Evolutionary conservation across 2,797 vertebrate genomes (phyloP).

Genomic region (Perodicticus potto): DNA sequence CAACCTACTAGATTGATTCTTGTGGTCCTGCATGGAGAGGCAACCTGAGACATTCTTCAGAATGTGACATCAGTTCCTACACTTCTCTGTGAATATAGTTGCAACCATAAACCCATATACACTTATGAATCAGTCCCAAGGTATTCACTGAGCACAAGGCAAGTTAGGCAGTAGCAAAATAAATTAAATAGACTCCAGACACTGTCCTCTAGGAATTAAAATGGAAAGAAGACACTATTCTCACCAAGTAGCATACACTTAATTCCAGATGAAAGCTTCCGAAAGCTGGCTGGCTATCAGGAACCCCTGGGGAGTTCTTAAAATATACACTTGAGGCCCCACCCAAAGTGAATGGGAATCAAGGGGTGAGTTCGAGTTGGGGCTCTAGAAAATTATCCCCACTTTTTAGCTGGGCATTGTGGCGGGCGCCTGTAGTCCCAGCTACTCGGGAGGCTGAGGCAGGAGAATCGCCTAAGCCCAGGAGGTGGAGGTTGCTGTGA

Average conservation of each 20-base stretch:
- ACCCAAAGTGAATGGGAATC: constrained; percentile 25
- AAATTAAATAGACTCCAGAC: neutral
- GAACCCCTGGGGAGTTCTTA: constrained; percentile 49
- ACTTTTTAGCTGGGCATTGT: too few relatives aligned
- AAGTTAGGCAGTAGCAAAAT: constrained; percentile 33
- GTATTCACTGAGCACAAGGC: constrained; percentile 57
- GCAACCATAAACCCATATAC: neutral
- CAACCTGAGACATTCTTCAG: constrained; percentile 26
- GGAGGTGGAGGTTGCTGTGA: too few relatives aligned
- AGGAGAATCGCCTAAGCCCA: too few relatives aligned
- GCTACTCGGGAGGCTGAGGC: too few relatives aligned
- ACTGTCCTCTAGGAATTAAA: constrained; percentile 29
- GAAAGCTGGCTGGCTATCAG: neutral
- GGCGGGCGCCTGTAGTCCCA: too few relatives aligned
- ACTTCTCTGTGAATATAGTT: constrained; percentile 34
- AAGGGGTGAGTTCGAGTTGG: neutral
- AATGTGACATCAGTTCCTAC: constrained; percentile 35
- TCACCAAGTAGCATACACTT: constrained; percentile 28
- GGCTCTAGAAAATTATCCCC: constrained; percentile 29
- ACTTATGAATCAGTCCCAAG: constrained; percentile 37
- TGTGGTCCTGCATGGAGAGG: neutral
- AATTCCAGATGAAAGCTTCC: constrained; percentile 33
- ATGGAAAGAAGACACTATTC: constrained; percentile 38
- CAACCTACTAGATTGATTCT: constrained; percentile 34
- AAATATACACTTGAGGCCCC: neutral